Evolutionary conservation across 2,888 invertebrate genomes (phyloP), one percentile per base, ranked within the genome.

Genomic region (Acleris emargana): DNA sequence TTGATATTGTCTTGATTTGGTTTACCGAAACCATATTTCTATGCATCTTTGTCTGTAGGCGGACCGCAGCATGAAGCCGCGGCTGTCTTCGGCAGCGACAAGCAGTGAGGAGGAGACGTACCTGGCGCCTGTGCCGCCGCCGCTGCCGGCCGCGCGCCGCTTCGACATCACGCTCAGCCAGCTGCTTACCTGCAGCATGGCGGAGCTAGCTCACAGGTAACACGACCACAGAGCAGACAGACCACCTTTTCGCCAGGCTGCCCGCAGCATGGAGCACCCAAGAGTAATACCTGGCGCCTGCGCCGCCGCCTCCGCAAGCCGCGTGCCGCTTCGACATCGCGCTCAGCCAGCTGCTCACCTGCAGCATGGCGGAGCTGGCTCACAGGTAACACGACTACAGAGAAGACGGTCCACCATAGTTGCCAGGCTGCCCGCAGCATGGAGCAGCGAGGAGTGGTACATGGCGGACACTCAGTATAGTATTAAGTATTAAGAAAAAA

Each of bases 131-230:
- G 93, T 95, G 69, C 89, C 93, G 64, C 91, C 93, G 64, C 91
- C 82, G 16, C 81, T 93, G 59, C 93, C 94, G 47, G 91, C 93
- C 58, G 93, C 88, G 54, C 71, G 88, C 0, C 92, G 94, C 5
- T 93, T 96, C 74, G 96, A 97, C 82, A 97, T 97, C 71, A 97
- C 97, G 1, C 92, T 97, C 67, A 96, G 95, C 76, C 97, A 97
- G 81, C 93, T 97, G 67, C 95, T 97, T 38, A 95, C 97, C 2
- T 94, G 96, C 78, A 96, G 96, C 72, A 94, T 97, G 78, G 96
- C 96, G 72, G 97, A 97, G 69, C 88, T 97, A 64, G 96, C 97
- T 0, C 81, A 90, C 18, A 96, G 96, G 89, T 93, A 45, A 28
- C 28, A 28, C 3, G 20, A 20, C 20, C 3, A 20, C 20, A 20